Evolutionary conservation across 2,888 invertebrate species (phyloP).

Genomic region (Dermolepida albohirtum): DNA sequence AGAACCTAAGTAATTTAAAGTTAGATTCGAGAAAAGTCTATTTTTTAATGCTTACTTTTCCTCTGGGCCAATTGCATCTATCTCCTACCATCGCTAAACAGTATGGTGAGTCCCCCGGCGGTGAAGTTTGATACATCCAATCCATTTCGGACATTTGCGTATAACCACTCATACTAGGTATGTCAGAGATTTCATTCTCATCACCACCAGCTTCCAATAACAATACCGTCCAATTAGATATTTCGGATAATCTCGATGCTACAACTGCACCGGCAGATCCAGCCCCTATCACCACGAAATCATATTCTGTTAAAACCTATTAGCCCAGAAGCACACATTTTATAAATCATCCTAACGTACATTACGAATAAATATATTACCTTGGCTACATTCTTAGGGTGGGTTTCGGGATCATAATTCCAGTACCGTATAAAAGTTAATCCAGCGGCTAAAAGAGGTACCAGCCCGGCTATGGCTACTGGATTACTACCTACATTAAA

Average conservation of each 20-base stretch:
- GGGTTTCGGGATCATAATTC: constrained; percentile 85
- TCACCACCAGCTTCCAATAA: constrained; percentile 89
- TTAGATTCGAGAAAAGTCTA: not conserved
- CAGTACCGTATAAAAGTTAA: constrained; percentile 85
- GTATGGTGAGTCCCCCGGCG: constrained; percentile 80
- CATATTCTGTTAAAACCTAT: constrained; percentile 82
- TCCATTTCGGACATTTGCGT: constrained; percentile 88
- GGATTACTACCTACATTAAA: constrained; percentile 54
- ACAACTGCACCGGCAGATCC: constrained; percentile 92
- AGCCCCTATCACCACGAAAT: constrained; percentile 88
- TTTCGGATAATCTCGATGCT: constrained; percentile 85
- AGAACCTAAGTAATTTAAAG: constrained; percentile 65
- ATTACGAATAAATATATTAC: constrained; percentile 64
- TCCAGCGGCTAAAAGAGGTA: constrained; percentile 85
- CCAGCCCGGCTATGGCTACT: constrained; percentile 77
- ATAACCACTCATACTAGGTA: constrained; percentile 87
- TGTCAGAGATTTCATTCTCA: constrained; percentile 89
- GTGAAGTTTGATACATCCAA: constrained; percentile 92
- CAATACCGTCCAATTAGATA: constrained; percentile 84
- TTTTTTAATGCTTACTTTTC: constrained; percentile 72
- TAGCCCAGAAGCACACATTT: too few relatives aligned
- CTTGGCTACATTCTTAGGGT: constrained; percentile 76
- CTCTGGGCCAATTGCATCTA: constrained; percentile 92
- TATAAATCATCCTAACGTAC: too few relatives aligned
- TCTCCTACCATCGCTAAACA: constrained; percentile 90